These are phyloP conservation scores for Otocyon megalotis DNA, from an alignment of 2,113 vertebrate genomes.

Conservation along the genomic window DNA sequence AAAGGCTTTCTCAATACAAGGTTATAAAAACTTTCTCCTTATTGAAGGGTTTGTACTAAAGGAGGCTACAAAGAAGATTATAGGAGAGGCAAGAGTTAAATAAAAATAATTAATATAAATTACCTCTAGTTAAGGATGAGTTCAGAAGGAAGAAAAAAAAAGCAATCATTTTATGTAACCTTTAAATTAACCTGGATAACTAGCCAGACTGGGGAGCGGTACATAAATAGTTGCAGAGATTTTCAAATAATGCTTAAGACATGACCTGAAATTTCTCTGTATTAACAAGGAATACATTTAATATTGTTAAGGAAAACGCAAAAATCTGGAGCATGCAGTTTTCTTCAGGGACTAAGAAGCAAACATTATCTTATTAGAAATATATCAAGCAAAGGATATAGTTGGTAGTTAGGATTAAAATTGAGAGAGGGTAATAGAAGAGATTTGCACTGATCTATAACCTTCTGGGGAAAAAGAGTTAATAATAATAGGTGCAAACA, in stretches of 20 bases:
- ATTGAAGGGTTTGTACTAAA: background rate
- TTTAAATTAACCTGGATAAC: background rate
- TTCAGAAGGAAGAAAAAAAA: background rate
- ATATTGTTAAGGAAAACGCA: background rate
- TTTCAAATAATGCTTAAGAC: background rate
- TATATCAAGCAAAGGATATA: background rate
- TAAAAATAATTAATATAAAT: background rate
- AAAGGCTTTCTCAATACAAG: background rate
- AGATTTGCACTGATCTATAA: background rate
- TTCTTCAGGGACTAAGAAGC: background rate
- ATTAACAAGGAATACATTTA: background rate
- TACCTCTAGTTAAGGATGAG: background rate
- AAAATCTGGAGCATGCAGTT: background rate
- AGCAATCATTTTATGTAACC: background rate
- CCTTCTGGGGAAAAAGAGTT: background rate
- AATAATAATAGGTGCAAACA: background rate
- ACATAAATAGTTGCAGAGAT: background rate
- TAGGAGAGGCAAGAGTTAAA: background rate
- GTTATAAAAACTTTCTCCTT: background rate
- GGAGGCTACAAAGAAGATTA: background rate
- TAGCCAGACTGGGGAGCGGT: background rate
- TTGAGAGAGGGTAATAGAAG: background rate
- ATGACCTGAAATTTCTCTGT: background rate
- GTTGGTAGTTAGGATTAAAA: background rate
- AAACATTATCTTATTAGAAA: background rate